Percentiles rank a stretch among this genome's conserved stretches.
Conservation (phyloP, 1,140 invertebrate genomes). For the Drosophila bipectinata region DNA sequence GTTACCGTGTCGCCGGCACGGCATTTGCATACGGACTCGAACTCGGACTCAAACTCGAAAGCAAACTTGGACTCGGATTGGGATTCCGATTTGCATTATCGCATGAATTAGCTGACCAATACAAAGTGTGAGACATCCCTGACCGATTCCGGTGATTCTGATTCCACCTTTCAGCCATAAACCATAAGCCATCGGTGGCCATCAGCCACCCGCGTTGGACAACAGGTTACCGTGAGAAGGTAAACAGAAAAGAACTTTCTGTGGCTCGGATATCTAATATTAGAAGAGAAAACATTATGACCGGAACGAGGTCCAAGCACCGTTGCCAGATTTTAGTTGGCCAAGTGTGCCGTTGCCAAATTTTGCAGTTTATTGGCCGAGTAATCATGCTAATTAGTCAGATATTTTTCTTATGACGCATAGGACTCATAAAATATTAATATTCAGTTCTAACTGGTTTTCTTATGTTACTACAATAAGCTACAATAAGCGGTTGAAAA, state of each 20-base stretch:
- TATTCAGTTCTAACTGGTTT: too few species aligned
- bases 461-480: too few species aligned
- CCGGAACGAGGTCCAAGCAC: constrained; percentile 2
- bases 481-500: too few species aligned
- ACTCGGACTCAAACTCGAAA: not conserved
- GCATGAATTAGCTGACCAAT: constrained; percentile 50
- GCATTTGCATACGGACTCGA: constrained; percentile 40
- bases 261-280: not conserved
- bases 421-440: not conserved
- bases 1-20: constrained; percentile 37
- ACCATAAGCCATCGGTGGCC: too few species aligned
- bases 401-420: not conserved
- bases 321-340: not conserved
- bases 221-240: constrained; percentile 27
- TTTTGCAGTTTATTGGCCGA: constrained; percentile 9
- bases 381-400: constrained; percentile 7
- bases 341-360: not conserved
- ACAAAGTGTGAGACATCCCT: constrained; percentile 25
- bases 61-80: constrained; percentile 7
- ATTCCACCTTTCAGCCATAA: not conserved
- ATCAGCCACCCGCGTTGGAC: not conserved
- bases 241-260: constrained; percentile 13
- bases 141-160: constrained; percentile 12
- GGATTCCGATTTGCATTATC: constrained; percentile 42
- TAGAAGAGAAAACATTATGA: constrained; percentile 1